Evolutionary conservation across 2,888 invertebrate species (phyloP).

Genomic region (Panorpa germanica): DNA sequence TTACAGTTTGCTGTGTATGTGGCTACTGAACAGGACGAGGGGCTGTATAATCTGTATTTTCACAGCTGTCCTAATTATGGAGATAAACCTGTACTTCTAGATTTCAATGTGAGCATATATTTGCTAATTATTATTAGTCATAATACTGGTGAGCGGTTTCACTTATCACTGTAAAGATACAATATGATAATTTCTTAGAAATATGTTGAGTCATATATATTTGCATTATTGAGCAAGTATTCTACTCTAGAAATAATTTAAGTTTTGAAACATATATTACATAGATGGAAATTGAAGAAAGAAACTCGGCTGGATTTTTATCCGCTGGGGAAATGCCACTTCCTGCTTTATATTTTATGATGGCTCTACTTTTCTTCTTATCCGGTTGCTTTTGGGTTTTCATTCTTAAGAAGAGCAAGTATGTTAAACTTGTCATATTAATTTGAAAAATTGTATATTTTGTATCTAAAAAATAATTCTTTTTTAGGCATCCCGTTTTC

Average conservation of each 20-base stretch:
- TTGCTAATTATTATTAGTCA: too few species aligned
- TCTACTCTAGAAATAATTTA: background rate
- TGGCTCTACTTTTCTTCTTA: constrained; percentile 74
- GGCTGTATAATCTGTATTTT: constrained; percentile 86
- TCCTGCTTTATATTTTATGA: constrained; percentile 79
- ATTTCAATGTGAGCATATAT: constrained; percentile 45
- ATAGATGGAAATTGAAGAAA: constrained; percentile 75
- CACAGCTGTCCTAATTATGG: constrained; percentile 75
- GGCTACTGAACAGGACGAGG: constrained; percentile 59
- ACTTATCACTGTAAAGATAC: too few species aligned
- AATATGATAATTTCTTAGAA: too few species aligned
- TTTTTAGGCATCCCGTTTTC: constrained; percentile 58
- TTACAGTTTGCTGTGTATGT: constrained; percentile 62
- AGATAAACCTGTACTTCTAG: constrained; percentile 30
- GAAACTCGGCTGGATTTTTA: constrained; percentile 67
- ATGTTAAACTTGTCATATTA: constrained; percentile 15
- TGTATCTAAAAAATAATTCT: constrained; percentile 12
- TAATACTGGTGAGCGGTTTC: too few species aligned
- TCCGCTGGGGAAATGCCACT: constrained; percentile 95
- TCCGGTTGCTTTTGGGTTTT: constrained; percentile 89
- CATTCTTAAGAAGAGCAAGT: constrained; percentile 62
- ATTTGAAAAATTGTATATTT: constrained; percentile 9
- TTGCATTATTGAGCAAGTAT: background rate
- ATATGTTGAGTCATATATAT: too few species aligned
- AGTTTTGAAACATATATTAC: constrained; percentile 11